Evolutionary conservation across 2,113 vertebrate genomes (phyloP).

Genomic region (Sciurus niger): DNA sequence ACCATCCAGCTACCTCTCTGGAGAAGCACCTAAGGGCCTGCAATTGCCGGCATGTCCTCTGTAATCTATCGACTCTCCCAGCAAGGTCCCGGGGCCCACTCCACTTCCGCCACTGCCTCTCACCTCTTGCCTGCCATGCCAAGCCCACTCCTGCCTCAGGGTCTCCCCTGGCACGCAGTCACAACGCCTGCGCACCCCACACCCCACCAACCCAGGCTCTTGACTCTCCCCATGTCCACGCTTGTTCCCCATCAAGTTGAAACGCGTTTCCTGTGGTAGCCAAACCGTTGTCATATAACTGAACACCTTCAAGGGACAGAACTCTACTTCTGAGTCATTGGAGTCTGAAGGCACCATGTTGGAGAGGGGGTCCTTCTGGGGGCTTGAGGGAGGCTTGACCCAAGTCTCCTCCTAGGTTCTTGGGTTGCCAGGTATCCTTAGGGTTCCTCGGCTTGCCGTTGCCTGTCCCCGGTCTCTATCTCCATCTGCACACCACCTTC

Average conservation of each 20-base stretch:
- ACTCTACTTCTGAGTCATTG: not conserved
- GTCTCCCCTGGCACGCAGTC: too few species aligned
- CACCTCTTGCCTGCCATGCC: not conserved
- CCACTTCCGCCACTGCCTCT: not conserved
- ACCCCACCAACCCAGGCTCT: not conserved
- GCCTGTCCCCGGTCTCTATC: too few species aligned
- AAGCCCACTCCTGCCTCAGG: not conserved
- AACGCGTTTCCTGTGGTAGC: not conserved
- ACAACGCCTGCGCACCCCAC: too few species aligned
- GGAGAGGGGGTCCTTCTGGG: too few species aligned
- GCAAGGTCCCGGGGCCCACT: fast-evolving
- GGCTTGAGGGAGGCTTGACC: not conserved
- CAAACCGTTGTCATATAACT: too few species aligned
- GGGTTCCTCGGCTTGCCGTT: not conserved
- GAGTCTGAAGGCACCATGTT: not conserved
- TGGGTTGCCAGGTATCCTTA: fast-evolving
- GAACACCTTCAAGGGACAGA: too few species aligned
- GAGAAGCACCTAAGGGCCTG: not conserved
- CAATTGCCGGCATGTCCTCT: fast-evolving
- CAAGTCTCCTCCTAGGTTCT: not conserved
- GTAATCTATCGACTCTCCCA: not conserved
- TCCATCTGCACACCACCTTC: too few species aligned
- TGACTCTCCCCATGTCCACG: fast-evolving
- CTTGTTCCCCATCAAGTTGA: not conserved
- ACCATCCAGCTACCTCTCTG: not conserved